Evolutionary conservation across 1,140 invertebrate species (phyloP).

Genomic region (Colletes latitarsis): DNA sequence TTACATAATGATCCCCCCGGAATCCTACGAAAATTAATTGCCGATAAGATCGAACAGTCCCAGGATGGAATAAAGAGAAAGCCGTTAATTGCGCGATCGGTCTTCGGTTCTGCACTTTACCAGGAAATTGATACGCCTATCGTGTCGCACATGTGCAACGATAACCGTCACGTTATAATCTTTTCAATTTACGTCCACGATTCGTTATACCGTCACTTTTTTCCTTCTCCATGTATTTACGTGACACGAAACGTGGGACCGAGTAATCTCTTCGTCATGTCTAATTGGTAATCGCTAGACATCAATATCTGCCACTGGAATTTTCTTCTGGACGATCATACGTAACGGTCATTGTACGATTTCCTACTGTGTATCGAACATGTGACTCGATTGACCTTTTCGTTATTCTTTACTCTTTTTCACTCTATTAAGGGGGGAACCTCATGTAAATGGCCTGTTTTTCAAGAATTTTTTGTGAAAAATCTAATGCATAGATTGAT

Average conservation of each 20-base stretch:
- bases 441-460: no score
- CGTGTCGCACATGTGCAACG: not conserved
- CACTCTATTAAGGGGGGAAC: no score
- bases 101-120: slow-evolving; percentile 29
- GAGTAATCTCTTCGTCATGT: not conserved
- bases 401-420: no score
- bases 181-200: not conserved
- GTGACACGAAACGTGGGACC: not conserved
- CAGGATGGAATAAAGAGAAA: slow-evolving; percentile 67
- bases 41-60: slow-evolving; percentile 68
- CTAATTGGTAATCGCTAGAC: not conserved
- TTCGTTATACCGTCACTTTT: not conserved
- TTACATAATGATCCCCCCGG: slow-evolving; percentile 73
- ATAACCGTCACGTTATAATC: slow-evolving; percentile 13
- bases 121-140: slow-evolving; percentile 55
- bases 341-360: no score
- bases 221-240: not conserved
- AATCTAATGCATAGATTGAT: no score
- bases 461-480: no score
- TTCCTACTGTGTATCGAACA: no score
- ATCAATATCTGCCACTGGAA: not conserved
- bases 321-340: no score
- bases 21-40: slow-evolving; percentile 74
- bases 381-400: no score
- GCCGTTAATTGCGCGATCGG: slow-evolving; percentile 65